These are phyloP conservation scores for Hyposmocoma kahamanoa DNA, from an alignment of 1,140 invertebrate species.

Conservation along the genomic window DNA sequence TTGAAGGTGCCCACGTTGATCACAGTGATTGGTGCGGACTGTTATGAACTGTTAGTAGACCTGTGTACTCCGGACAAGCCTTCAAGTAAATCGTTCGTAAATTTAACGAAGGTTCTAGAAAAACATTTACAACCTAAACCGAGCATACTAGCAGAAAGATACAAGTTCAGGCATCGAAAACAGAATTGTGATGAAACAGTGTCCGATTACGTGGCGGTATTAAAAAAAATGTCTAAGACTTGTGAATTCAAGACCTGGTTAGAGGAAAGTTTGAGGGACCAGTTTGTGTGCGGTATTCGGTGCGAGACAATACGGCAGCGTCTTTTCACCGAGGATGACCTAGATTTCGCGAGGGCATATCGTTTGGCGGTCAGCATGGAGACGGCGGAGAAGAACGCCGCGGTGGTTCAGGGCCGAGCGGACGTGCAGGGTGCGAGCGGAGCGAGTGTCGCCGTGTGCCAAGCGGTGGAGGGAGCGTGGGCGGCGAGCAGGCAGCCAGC, in stretches of 20 bases:
- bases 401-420: background rate
- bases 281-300: conserved; percentile 1
- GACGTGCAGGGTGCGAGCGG: background rate
- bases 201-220: conserved; percentile 1
- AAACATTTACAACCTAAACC: conserved; percentile 6
- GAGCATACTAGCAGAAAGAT: conserved; percentile 1
- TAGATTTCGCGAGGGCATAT: conserved; percentile 4
- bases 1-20: background rate
- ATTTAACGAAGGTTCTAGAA: background rate
- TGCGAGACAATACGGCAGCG: conserved; percentile 2
- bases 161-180: conserved; percentile 3
- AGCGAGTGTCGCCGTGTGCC: no score
- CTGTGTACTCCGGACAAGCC: conserved; percentile 3
- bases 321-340: background rate
- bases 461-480: background rate
- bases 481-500: background rate
- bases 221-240: conserved; percentile 5
- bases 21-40: conserved; percentile 21
- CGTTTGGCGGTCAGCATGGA: conserved; percentile 1
- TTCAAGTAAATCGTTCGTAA: background rate
- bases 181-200: background rate
- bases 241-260: conserved; percentile 5
- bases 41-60: conserved; percentile 6
- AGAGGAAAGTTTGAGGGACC: conserved; percentile 6
- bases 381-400: conserved; percentile 5